Percentiles rank a stretch among this genome's conserved stretches.
phyloP scores from a whole-genome alignment of 1,140 invertebrate genomes.

The Heliothis subflexa region DNA sequence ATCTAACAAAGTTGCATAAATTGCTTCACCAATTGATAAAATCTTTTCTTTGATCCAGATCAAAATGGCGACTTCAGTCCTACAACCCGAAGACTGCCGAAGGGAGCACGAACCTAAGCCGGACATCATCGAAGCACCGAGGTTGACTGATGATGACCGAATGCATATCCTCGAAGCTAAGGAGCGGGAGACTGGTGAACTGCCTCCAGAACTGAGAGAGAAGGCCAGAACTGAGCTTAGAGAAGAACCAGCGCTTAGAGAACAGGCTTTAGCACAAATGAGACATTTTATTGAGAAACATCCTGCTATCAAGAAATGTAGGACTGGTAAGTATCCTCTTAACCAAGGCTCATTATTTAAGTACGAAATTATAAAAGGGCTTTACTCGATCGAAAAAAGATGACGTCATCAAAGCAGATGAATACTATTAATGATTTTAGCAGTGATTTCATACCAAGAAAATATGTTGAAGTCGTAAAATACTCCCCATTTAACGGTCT shows the following conservation, averaged over 20 bases:
- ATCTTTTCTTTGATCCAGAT: conserved; percentile 54
- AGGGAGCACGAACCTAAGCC: conserved; percentile 72
- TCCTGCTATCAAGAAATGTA: conserved; percentile 91
- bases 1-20: too few relatives aligned
- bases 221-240: conserved; percentile 90
- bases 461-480: too few relatives aligned
- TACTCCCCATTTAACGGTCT: too few relatives aligned
- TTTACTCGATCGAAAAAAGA: too few relatives aligned
- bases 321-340: conserved; percentile 86
- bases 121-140: conserved; percentile 63
- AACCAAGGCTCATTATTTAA: neutral
- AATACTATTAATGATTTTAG: too few relatives aligned
- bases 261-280: conserved; percentile 90
- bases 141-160: conserved; percentile 77
- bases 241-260: conserved; percentile 90
- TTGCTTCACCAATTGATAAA: too few relatives aligned
- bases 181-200: conserved; percentile 76
- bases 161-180: conserved; percentile 69
- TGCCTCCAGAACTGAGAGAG: conserved; percentile 79
- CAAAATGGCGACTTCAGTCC: conserved; percentile 81
- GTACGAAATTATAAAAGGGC: too few relatives aligned
- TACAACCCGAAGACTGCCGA: conserved; percentile 76
- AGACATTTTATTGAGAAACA: conserved; percentile 92
- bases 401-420: too few relatives aligned
- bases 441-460: too few relatives aligned